Percentiles rank a stretch among this genome's conserved stretches.
Conservation (phyloP, 2,113 vertebrate genomes). For the Salminus brasiliensis region DNA sequence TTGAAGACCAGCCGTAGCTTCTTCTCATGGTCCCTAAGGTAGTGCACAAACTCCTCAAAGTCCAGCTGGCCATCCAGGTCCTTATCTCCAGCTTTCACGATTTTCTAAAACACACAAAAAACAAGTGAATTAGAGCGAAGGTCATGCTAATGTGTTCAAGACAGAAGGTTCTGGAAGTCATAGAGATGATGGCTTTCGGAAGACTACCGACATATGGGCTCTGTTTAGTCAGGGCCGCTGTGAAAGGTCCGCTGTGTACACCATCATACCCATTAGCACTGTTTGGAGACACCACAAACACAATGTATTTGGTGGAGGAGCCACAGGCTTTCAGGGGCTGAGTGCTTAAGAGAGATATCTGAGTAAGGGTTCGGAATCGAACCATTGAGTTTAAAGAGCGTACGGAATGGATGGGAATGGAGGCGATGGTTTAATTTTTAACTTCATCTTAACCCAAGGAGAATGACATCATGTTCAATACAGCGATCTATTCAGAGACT, state of each 20-base stretch:
- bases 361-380: conserved; percentile 4
- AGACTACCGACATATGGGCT: conserved; percentile 36
- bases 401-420: conserved; percentile 17
- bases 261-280: conserved; percentile 15
- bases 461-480: conserved; percentile 5
- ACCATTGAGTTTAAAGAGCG: conserved; percentile 22
- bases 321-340: background rate
- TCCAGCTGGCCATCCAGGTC: conserved; percentile 94
- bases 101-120: conserved; percentile 83
- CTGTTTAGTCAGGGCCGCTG: conserved; percentile 40
- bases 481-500: background rate
- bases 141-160: background rate
- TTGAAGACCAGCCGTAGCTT: conserved; percentile 94
- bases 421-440: conserved; percentile 38
- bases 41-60: conserved; percentile 96
- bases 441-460: background rate
- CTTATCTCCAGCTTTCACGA: conserved; percentile 94
- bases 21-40: conserved; percentile 95
- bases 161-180: conserved; percentile 14
- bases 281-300: conserved; percentile 8
- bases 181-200: conserved; percentile 13
- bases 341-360: background rate
- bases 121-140: conserved; percentile 14
- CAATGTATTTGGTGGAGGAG: conserved; percentile 27
- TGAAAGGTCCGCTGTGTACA: conserved; percentile 32